Base-by-base conservation (phyloP, 2,113 vertebrate genomes). In the Cairina moschata region DNA sequence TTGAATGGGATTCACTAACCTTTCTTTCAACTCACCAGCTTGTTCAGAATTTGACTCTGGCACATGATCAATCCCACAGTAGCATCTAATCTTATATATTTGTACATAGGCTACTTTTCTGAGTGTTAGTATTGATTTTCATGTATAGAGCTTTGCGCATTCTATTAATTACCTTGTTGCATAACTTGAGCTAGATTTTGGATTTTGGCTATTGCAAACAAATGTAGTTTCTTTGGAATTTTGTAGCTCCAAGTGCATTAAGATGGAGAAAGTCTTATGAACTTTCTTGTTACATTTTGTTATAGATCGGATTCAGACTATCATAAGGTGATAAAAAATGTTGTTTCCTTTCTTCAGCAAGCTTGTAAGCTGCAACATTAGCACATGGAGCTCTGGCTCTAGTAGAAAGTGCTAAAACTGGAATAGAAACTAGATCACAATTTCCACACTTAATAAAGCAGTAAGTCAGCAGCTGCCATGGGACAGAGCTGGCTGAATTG, bases 401-500 rank as follows among this genome's bases (percentile, higher is more conserved):
- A n/a, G 31, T 25, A 73, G 28, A 73, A 55, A 31, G 50, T 55
- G 29, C 72, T 95, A 74, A 83, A 91, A 87, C 71, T 71, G 82
- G 25, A 76, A 77, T 59, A 83, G 82, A 88, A 94, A 59, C 71
- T 90, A 59, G 54, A 95, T 95, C 74, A 77, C 58, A 76, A 66
- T 95, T 95, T 96, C 91, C 80, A 92, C 91, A 59, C 90, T 95
- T 95, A 94, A 94, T 93, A 96, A 96, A 79, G 81, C 82, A 92
- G 23, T 86, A 95, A 95, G 66, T 95, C n/a, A 56, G 59, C 59
- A 76, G n/a, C 83, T 91, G 67, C 58, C 46, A 5, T 38, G 55
- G 71, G 38, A 91, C 13, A 36, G 62, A 84, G 26, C 22, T 93
- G 69, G 48, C 73, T 91, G 85, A 85, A 80, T 73, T 91, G 67